A percentile compares a stretch with the other conserved stretches of the same genome.
phyloP scores from a whole-genome alignment of 2,797 vertebrate genomes.

The Tokudaia muenninki region DNA sequence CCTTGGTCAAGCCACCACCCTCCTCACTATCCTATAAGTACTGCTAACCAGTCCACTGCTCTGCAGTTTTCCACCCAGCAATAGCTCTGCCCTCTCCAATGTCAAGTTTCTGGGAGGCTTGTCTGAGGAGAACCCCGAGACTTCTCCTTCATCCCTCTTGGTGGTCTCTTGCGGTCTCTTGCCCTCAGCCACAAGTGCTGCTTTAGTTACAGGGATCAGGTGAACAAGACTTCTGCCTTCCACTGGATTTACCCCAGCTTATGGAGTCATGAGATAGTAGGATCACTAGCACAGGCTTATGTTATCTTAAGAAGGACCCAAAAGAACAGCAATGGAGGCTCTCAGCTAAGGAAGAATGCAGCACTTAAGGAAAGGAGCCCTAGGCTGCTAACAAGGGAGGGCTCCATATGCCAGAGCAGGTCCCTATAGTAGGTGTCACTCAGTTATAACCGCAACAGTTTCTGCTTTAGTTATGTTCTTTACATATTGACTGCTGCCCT shows the following conservation, averaged over 20 bases:
- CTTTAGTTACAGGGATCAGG: background rate
- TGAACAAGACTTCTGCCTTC: background rate
- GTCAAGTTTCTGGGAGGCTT: background rate
- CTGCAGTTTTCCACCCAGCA: background rate
- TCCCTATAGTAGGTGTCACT: background rate
- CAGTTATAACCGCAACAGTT: background rate
- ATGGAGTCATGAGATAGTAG: background rate
- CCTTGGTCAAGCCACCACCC: background rate
- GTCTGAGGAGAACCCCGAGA: background rate
- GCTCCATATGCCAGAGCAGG: background rate
- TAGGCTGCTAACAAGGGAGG: constrained; percentile 45
- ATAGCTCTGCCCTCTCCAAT: background rate
- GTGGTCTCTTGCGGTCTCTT: background rate
- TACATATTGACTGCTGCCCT: background rate
- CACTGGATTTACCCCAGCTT: background rate
- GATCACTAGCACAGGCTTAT: background rate
- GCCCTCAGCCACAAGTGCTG: background rate
- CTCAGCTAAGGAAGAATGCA: background rate
- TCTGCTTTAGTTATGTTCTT: background rate
- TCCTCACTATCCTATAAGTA: background rate
- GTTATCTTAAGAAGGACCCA: constrained; percentile 1
- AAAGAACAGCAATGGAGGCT: constrained; percentile 41
- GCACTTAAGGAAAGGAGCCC: constrained; percentile 17
- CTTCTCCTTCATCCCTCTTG: background rate
- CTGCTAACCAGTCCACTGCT: background rate